Conservation (phyloP, 2,797 vertebrate species). For the Percopsis omiscomaycus region DNA sequence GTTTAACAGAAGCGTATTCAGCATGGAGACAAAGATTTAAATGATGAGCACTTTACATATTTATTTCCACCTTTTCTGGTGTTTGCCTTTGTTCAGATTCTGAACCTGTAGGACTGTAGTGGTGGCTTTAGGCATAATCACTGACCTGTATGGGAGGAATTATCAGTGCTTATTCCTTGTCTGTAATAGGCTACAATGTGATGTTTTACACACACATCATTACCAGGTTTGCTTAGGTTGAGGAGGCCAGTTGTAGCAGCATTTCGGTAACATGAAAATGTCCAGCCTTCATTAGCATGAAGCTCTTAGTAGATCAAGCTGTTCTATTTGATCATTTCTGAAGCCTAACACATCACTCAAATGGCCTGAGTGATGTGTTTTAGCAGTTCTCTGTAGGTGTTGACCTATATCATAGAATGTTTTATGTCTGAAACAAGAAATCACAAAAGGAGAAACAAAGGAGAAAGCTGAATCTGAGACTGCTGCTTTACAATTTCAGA, state of each 20-base stretch:
- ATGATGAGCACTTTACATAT: conserved; percentile 50
- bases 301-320: not conserved
- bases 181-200: conserved; percentile 7
- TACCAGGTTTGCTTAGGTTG: no score
- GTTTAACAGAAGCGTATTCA: conserved; percentile 51
- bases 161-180: conserved; percentile 17
- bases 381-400: not conserved
- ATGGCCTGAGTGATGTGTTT: not conserved
- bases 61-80: conserved; percentile 33
- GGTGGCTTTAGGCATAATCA: conserved; percentile 25
- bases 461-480: conserved; percentile 9
- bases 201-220: not conserved
- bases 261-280: no score
- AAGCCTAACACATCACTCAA: no score
- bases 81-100: conserved; percentile 32
- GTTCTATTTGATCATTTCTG: conserved; percentile 1
- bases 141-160: conserved; percentile 8
- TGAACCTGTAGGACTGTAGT: conserved; percentile 23
- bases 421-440: conserved; percentile 1
- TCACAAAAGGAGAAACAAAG: not conserved
- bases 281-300: not conserved
- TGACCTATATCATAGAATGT: conserved; percentile 10
- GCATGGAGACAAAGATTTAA: conserved; percentile 41
- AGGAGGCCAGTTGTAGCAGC: no score
- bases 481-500: not conserved